phyloP scores from a whole-genome alignment of 2,797 vertebrate genomes.

The Acridotheres tristis region DNA sequence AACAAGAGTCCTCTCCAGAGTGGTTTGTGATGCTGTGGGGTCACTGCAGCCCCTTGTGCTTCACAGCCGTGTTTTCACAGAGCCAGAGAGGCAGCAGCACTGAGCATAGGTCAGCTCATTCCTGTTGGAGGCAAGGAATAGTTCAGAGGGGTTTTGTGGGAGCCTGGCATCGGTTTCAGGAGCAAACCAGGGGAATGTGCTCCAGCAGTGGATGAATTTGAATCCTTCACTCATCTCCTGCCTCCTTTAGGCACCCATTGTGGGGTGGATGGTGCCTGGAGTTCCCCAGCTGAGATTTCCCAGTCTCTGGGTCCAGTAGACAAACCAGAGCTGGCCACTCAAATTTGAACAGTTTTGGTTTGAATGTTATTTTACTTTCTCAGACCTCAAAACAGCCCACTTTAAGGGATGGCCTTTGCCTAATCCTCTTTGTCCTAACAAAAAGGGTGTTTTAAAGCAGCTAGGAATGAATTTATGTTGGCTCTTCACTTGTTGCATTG shows the following conservation, averaged over 20 bases:
- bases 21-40: background rate
- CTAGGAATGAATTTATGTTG: constrained; percentile 34
- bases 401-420: background rate
- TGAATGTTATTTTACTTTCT: background rate
- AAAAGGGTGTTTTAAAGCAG: constrained; percentile 4
- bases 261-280: background rate
- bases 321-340: accelerated
- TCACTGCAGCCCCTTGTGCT: background rate
- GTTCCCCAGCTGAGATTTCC: background rate
- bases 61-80: background rate
- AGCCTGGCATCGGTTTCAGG: background rate
- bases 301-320: accelerated
- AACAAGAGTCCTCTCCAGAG: background rate
- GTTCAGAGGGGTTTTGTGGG: background rate
- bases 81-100: background rate
- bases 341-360: background rate
- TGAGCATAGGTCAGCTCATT: background rate
- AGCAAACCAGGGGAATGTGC: accelerated
- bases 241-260: background rate
- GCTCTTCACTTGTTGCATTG: background rate
- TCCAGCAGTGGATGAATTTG: background rate
- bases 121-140: background rate
- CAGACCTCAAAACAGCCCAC: background rate
- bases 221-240: background rate
- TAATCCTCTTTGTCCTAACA: background rate